Evolutionary conservation across 92 coral and sea anemone genomes (phyloP).

Genomic region (Epizoanthus stellaris): DNA sequence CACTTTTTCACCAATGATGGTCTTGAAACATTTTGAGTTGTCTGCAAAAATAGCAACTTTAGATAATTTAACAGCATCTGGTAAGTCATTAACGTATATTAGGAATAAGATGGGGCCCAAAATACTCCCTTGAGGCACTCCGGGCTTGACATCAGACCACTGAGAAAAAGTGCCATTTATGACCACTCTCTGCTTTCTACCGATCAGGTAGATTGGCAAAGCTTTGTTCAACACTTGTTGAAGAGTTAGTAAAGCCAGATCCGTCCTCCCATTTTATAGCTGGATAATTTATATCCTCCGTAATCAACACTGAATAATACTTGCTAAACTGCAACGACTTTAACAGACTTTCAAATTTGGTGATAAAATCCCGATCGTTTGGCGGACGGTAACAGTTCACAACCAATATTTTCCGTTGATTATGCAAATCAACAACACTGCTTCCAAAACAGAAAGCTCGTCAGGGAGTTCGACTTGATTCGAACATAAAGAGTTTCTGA

Average conservation of each 20-base stretch:
- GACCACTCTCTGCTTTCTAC: too few relatives aligned
- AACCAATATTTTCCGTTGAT: slow-evolving; percentile 33
- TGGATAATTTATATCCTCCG: slow-evolving; percentile 38
- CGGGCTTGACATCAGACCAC: too few relatives aligned
- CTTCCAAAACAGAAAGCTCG: slow-evolving; percentile 13
- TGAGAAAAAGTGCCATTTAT: too few relatives aligned
- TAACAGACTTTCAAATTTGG: neutral
- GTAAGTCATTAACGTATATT: too few relatives aligned
- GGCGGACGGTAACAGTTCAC: slow-evolving; percentile 63
- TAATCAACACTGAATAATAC: neutral
- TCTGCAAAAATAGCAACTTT: too few relatives aligned
- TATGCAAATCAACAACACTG: slow-evolving; percentile 34
- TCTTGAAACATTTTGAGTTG: too few relatives aligned
- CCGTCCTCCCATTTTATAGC: neutral
- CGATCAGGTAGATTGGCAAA: too few relatives aligned
- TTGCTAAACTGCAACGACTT: neutral
- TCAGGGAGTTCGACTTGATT: slow-evolving; percentile 17
- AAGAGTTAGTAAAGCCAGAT: slow-evolving; percentile 6
- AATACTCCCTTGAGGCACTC: too few relatives aligned
- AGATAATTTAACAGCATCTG: too few relatives aligned
- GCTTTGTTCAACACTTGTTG: too few relatives aligned
- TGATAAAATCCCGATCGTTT: slow-evolving; percentile 15
- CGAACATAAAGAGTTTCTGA: slow-evolving; percentile 43
- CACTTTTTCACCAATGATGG: too few relatives aligned
- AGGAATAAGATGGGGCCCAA: too few relatives aligned